These are phyloP conservation scores for Cyprinodon variegatus DNA, from an alignment of 2,113 vertebrate genomes.

Conservation along the genomic window DNA sequence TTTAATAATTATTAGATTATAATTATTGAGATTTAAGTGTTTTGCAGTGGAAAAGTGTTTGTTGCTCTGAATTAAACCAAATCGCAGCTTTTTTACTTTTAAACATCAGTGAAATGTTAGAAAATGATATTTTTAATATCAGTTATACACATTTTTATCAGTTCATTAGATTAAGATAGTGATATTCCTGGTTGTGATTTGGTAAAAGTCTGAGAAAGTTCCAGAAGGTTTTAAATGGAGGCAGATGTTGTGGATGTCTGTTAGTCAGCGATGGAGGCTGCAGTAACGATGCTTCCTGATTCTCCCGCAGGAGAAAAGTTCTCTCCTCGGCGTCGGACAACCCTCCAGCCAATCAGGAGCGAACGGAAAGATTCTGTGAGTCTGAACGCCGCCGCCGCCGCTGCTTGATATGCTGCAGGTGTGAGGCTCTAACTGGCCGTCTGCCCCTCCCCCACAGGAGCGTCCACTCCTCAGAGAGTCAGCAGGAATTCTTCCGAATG, in stretches of 20 bases:
- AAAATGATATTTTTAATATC: no score
- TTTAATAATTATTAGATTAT: no score
- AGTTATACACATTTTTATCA: no score
- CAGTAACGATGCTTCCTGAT: background rate
- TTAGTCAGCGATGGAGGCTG: no score
- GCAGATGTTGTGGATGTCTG: background rate
- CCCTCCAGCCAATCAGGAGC: conserved; percentile 62
- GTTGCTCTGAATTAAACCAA: no score
- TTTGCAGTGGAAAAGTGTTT: no score
- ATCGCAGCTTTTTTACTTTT: no score
- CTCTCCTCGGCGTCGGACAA: conserved; percentile 72
- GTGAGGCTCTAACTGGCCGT: background rate
- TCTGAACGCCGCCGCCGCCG: background rate
- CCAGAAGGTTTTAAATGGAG: background rate
- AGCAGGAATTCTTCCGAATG: conserved; percentile 99
- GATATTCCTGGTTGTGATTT: no score
- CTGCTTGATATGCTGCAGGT: background rate
- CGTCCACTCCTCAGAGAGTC: conserved; percentile 98
- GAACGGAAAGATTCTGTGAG: conserved; percentile 78
- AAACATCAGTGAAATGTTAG: no score
- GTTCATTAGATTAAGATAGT: no score
- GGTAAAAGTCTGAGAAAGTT: no score
- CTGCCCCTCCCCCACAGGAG: conserved; percentile 76
- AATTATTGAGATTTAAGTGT: no score
- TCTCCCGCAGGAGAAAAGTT: conserved; percentile 74